Evolutionary conservation across 23 tunicate species (phyloP).

Genomic region (Oikopleura dioica): DNA sequence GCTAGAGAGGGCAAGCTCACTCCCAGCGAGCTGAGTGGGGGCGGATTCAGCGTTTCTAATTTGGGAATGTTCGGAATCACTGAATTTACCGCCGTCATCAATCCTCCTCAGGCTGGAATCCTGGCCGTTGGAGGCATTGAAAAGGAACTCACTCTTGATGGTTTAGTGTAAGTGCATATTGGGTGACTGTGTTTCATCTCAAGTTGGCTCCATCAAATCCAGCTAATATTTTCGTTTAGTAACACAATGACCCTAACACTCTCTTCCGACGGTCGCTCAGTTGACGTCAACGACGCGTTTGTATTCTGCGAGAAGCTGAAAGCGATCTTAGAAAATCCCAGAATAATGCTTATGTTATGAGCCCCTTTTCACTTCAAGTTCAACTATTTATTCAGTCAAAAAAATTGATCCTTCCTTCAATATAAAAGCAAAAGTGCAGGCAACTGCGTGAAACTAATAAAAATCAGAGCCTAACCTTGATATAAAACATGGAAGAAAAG

Average conservation of each 20-base stretch:
- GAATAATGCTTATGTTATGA: neutral
- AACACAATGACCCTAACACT: neutral
- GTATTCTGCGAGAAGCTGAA: neutral
- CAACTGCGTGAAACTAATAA: too few relatives aligned
- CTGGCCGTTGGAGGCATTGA: conserved; percentile 81
- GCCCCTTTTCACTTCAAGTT: neutral
- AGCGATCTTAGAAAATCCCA: neutral
- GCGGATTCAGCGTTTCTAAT: conserved; percentile 44
- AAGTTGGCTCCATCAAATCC: too few relatives aligned
- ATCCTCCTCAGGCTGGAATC: conserved; percentile 94
- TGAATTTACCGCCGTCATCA: conserved; percentile 89
- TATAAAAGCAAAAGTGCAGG: too few relatives aligned
- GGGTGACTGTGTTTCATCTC: neutral
- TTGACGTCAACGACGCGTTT: neutral
- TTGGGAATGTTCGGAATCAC: conserved; percentile 97
- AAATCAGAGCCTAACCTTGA: too few relatives aligned
- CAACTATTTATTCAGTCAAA: too few relatives aligned
- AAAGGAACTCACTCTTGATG: conserved; percentile 36
- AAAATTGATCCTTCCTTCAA: too few relatives aligned
- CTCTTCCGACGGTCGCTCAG: neutral
- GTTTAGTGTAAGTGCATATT: conserved; percentile 15
- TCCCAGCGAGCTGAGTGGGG: conserved; percentile 57
- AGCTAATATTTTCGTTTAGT: neutral
- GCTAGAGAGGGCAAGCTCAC: conserved; percentile 86
- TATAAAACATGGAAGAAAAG: too few relatives aligned